Evolutionary conservation across 1,140 invertebrate species (phyloP).

Genomic region (Bombus affinis): DNA sequence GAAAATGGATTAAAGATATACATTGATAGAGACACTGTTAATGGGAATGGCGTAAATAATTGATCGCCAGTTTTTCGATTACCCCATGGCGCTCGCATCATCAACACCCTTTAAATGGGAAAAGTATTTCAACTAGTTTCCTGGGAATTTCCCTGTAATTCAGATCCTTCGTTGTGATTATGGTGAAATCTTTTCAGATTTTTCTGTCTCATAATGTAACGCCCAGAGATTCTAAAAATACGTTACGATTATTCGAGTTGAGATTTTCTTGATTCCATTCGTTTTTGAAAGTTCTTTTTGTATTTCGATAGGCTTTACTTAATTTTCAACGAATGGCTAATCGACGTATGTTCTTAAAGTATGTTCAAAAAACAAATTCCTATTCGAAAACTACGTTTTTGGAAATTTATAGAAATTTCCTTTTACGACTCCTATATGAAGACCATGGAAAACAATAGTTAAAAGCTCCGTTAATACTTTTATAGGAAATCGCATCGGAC

Average conservation of each 20-base stretch:
- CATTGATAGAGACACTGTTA: conserved; percentile 28
- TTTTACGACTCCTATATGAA: too few relatives aligned
- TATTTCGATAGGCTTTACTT: background rate
- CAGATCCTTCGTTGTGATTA: background rate
- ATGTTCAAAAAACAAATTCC: too few relatives aligned
- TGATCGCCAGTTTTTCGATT: background rate
- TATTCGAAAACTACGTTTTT: background rate
- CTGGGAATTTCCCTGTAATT: background rate
- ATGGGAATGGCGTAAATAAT: conserved; percentile 38
- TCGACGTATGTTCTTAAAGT: background rate
- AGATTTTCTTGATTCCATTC: background rate
- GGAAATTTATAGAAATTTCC: too few relatives aligned
- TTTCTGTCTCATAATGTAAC: background rate
- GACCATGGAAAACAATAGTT: too few relatives aligned
- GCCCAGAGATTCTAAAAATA: background rate
- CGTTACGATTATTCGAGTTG: background rate
- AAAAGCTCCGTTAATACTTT: too few relatives aligned
- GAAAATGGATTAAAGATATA: conserved; percentile 51
- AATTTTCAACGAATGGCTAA: background rate
- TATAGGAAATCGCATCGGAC: too few relatives aligned
- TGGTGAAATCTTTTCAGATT: background rate
- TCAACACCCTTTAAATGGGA: background rate
- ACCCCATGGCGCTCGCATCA: background rate
- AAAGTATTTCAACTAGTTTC: background rate
- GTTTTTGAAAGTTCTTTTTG: background rate